Conservation (phyloP, 2,113 vertebrate species). For the Colaptes auratus region DNA sequence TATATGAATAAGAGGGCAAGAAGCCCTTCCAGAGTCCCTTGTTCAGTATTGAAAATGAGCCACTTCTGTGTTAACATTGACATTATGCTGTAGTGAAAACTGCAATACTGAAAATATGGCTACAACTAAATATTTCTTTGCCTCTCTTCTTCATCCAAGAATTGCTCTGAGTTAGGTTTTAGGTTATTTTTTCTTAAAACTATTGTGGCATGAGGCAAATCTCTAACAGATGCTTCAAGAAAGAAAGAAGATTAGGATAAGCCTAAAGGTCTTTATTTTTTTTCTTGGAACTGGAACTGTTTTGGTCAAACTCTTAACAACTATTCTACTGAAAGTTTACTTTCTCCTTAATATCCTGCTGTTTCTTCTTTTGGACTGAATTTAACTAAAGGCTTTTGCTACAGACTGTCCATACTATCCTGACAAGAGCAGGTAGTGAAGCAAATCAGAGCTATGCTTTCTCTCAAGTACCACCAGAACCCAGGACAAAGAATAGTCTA, state of each 20-base stretch:
- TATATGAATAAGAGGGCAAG: conserved; percentile 8
- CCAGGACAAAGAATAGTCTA: background rate
- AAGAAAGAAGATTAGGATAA: conserved; percentile 53
- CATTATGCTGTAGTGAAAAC: background rate
- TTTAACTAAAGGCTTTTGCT: conserved; percentile 15
- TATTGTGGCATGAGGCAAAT: conserved; percentile 48
- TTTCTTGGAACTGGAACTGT: conserved; percentile 25
- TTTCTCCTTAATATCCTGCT: conserved; percentile 26
- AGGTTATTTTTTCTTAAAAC: conserved; percentile 34
- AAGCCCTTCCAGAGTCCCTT: background rate
- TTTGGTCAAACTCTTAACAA: conserved; percentile 26
- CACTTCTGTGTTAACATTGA: background rate
- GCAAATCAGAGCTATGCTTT: background rate
- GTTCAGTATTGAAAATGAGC: background rate
- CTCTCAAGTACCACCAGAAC: background rate
- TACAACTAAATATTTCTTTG: conserved; percentile 1
- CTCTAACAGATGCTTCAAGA: conserved; percentile 56
- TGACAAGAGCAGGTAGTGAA: background rate
- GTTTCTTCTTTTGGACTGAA: conserved; percentile 18
- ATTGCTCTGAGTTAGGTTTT: conserved; percentile 17
- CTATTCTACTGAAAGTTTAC: conserved; percentile 24
- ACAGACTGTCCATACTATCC: background rate
- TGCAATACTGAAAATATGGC: background rate
- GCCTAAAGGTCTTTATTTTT: conserved; percentile 29
- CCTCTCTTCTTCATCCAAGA: conserved; percentile 35